phyloP scores from a whole-genome alignment of 2,113 vertebrate species.

The Amia ocellicauda region DNA sequence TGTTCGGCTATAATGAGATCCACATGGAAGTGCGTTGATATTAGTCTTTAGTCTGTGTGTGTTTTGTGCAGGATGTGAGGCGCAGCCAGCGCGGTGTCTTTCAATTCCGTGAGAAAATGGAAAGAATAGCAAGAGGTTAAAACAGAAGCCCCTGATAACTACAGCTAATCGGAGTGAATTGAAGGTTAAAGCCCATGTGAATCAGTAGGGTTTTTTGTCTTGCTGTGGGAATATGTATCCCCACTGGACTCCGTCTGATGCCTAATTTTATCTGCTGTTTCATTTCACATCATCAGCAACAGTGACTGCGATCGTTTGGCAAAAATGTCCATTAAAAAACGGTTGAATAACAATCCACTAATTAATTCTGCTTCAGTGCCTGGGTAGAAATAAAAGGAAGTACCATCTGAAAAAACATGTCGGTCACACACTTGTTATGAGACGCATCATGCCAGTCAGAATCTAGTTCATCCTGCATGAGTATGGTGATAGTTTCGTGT shows the following conservation, averaged over 20 bases:
- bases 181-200: too few species aligned
- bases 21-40: background rate
- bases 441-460: too few species aligned
- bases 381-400: slow-evolving; percentile 7
- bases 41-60: background rate
- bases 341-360: slow-evolving; percentile 1
- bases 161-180: too few species aligned
- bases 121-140: too few species aligned
- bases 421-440: too few species aligned
- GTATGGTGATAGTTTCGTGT: too few species aligned
- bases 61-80: background rate
- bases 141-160: too few species aligned
- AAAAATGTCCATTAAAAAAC: slow-evolving; percentile 16
- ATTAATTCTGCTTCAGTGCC: slow-evolving; percentile 15
- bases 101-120: too few species aligned
- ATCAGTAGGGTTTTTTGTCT: too few species aligned
- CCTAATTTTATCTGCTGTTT: background rate
- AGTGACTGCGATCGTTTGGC: background rate
- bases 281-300: slow-evolving; percentile 2
- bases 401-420: too few species aligned
- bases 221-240: background rate
- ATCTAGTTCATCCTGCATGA: too few species aligned
- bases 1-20: background rate
- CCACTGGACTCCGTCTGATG: background rate
- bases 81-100: too few species aligned